Evolutionary conservation across 2,113 vertebrate species (phyloP), one percentile per base, ranked within the genome.

Genomic region (Phalacrocorax carbo): DNA sequence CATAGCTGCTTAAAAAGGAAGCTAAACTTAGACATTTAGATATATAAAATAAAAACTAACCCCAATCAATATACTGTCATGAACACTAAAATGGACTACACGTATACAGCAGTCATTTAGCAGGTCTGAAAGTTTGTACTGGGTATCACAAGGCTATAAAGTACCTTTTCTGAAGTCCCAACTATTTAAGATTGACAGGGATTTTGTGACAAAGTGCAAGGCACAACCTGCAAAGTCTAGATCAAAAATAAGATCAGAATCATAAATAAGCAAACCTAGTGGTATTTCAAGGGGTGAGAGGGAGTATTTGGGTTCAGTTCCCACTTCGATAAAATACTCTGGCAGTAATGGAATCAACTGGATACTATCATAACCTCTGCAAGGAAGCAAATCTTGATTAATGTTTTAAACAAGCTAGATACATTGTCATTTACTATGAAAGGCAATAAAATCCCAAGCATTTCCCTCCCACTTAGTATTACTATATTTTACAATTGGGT

Each of bases 201-300:
- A 93, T 84, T 94, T 89, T 92, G 69, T 76, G 40, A 84, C 46
- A 88, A 88, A 95, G 21, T 65, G 25, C 84, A 91, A 91, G 62
- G 57, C 40, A 90, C 40, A 85, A 70, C 34, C 30, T 81, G 22
- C 22, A n/a, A 92, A 83, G 46, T 57, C 61, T 60, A 87, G 77
- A 68, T 82, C 11, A 70, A 73, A 96, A 91, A 36, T 54, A 69
- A 58, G 46, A 86, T 57, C 79, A 69, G 42, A 91, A 93, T 60
- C 61, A 85, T 69, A 94, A 84, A 75, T 64, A 86, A 86, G 32
- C 64, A 92, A 61, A 82, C 14, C 57, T 72, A 84, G 60, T 6
- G 51, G 14, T 52, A 87, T 82, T 91, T 73, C 52, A 87, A 79
- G 38, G 26, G 25, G 30, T 1, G 7, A 86, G 60, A 36, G 44